Evolutionary conservation across 2,888 invertebrate genomes (phyloP).

Genomic region (Monochamus alternatus): DNA sequence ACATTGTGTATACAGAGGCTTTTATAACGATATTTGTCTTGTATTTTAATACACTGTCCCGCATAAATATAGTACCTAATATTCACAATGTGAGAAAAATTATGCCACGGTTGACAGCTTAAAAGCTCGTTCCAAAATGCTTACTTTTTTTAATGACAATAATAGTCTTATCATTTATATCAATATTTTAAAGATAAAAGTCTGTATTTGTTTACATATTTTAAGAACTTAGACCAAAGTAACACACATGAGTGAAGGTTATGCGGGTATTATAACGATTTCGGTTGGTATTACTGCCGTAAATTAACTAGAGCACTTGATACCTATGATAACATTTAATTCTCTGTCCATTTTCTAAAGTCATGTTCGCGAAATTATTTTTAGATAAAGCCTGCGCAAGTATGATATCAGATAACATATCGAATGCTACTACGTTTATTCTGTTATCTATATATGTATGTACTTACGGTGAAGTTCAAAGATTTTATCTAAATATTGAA

Average conservation of each 20-base stretch:
- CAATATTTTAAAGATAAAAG: neutral
- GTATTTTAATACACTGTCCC: no score
- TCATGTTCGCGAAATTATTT: neutral
- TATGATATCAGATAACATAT: neutral
- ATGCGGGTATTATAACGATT: neutral
- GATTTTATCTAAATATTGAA: neutral
- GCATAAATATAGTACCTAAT: no score
- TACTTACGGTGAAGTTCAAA: neutral
- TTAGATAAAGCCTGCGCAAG: neutral
- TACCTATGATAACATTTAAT: neutral
- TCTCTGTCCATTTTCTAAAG: neutral
- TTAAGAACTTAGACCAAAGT: neutral
- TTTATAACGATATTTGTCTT: no score
- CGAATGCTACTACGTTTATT: neutral
- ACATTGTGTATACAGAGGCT: no score
- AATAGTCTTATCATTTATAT: neutral
- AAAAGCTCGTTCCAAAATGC: no score
- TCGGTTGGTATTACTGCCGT: slow-evolving; percentile 6
- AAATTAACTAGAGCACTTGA: neutral
- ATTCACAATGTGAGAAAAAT: no score
- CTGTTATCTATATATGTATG: neutral
- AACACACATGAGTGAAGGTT: neutral
- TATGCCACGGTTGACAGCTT: no score
- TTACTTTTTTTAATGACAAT: no score
- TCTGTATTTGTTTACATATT: neutral